Base-by-base conservation (phyloP, 2,113 vertebrate genomes). In the Colinus virginianus region DNA sequence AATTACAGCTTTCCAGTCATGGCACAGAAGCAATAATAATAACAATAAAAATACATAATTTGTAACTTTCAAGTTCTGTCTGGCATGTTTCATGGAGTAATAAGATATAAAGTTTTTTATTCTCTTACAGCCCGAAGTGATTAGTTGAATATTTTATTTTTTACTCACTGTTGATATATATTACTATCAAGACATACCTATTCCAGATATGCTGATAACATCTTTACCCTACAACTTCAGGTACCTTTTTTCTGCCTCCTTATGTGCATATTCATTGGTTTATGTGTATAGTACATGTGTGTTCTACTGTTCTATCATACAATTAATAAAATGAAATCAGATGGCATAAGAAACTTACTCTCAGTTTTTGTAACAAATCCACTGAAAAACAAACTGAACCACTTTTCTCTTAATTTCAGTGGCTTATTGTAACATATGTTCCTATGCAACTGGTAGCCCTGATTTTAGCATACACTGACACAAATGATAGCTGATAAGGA, bases 401-500 rank as follows among this genome's bases (percentile, higher is more conserved):
- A 45, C 64, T 85, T 80, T 76, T 30, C 46, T 89, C 87, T 93
- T 74, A 76, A 53, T 93, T 96, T 96, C 87, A 96, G 56, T 88
- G 92, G 80, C 96, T 95, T 96, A 84, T 71, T 95, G 90, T 92
- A 97, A 96, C 98, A 98, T 98, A 98, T 98, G 98, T 97, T 97
- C 95, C 83, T 90, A 51, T 10, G 64, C 82, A 78, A 78, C 74
- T 93, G 91, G 95, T 88, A 96, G 96, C 78, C 89, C 95, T 96
- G 91, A 96, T 97, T 96, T 97, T 95, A 96, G 97, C 98, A 97
- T 95, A 96, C 97, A 96, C 93, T 96, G 94, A 94, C 92, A 97
- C 97, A 96, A 97, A 97, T 93, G 97, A 98, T 94, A 95, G 91
- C 97, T 97, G 98, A 98, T 98, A 98, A 98, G 97, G 97, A 98